These are phyloP conservation scores for Morpho helenor DNA, from an alignment of 2,888 invertebrate species.

Conservation along the genomic window DNA sequence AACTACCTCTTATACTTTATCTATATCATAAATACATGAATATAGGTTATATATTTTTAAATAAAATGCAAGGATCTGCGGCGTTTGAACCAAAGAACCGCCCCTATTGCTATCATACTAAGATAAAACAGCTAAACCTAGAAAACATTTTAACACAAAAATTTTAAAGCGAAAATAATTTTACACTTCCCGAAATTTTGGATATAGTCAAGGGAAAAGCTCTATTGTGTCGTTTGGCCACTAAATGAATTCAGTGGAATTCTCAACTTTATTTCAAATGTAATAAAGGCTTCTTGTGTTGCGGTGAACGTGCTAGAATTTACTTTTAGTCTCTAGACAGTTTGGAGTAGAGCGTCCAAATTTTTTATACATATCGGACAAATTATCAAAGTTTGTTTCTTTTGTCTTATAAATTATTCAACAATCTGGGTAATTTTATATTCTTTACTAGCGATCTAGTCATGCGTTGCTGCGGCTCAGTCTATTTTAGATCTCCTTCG, in stretches of 20 bases:
- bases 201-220: slow-evolving; percentile 34
- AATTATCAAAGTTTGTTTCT: no score
- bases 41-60: no score
- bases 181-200: slow-evolving; percentile 28
- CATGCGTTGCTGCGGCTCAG: no score
- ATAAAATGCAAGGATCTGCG: no score
- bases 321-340: slow-evolving; percentile 30
- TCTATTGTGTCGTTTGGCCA: slow-evolving; percentile 31
- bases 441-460: no score
- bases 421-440: no score
- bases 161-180: slow-evolving; percentile 23
- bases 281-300: slow-evolving; percentile 9
- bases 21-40: no score
- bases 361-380: neutral
- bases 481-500: no score
- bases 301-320: slow-evolving; percentile 32
- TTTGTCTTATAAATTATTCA: no score
- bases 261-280: slow-evolving; percentile 15
- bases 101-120: no score
- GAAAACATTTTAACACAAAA: slow-evolving; percentile 4
- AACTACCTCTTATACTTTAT: no score
- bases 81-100: no score
- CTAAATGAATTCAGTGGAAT: slow-evolving; percentile 13
- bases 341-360: slow-evolving; percentile 1
- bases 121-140: neutral